phyloP scores from a whole-genome alignment of 2,113 vertebrate genomes.

The Isichthys henryi region DNA sequence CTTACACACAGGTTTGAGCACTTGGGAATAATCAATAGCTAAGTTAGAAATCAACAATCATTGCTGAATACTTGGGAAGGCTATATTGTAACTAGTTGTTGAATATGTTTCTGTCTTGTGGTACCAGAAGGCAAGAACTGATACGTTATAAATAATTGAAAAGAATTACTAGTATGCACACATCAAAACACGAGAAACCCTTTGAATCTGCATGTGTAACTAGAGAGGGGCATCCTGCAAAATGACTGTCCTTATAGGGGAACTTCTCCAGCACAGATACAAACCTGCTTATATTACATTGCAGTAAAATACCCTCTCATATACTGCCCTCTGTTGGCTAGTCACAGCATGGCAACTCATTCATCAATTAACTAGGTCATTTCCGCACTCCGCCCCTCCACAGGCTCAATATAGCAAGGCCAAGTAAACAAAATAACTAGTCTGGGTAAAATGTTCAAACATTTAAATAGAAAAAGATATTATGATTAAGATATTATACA shows the following conservation, averaged over 20 bases:
- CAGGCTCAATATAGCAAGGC: not conserved
- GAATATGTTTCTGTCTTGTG: not conserved
- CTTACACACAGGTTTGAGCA: not conserved
- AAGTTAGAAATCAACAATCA: not conserved
- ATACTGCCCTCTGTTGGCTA: not conserved
- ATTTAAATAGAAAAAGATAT: not conserved
- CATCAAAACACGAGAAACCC: not conserved
- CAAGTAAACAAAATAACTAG: not conserved
- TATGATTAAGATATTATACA: not conserved
- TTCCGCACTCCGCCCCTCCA: not conserved
- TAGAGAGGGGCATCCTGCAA: not conserved
- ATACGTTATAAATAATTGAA: not conserved
- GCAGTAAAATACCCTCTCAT: not conserved
- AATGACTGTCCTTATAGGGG: not conserved
- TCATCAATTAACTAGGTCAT: not conserved
- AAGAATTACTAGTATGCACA: not conserved
- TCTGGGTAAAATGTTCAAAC: not conserved
- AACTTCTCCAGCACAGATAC: not conserved
- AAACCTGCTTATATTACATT: not conserved
- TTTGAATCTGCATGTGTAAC: not conserved
- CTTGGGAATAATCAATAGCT: not conserved
- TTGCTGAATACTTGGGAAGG: not conserved
- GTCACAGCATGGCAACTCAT: not conserved
- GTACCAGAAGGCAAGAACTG: not conserved
- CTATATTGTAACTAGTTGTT: not conserved